A percentile compares a stretch with the other conserved stretches of the same genome.
phyloP scores from a whole-genome alignment of 2,113 vertebrate species.

The Scomber colias region DNA sequence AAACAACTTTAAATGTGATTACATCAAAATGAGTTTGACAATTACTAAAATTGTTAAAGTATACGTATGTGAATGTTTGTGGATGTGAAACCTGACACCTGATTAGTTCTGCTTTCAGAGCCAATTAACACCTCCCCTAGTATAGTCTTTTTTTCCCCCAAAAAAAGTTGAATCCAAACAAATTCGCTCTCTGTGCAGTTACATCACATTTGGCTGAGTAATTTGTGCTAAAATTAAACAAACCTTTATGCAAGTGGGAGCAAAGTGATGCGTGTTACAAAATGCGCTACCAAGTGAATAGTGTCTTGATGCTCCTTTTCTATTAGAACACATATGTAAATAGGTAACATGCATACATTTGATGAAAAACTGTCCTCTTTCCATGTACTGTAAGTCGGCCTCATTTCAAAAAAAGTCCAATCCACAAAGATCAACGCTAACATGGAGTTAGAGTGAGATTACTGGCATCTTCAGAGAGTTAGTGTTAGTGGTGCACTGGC shows the following conservation, averaged over 20 bases:
- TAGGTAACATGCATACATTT: no score
- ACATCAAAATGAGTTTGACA: background rate
- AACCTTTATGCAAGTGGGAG: background rate
- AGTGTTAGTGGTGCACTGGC: no score
- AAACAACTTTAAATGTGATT: background rate
- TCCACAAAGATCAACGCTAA: no score
- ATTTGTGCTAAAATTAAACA: slow-evolving; percentile 29
- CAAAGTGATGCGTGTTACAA: background rate
- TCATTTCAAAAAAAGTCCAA: no score
- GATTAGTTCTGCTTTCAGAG: slow-evolving; percentile 16
- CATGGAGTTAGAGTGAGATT: no score
- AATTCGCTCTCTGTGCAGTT: slow-evolving; percentile 13
- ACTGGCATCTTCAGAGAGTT: no score
- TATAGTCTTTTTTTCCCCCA: slow-evolving; percentile 6
- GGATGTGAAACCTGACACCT: slow-evolving; percentile 13
- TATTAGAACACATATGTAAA: no score
- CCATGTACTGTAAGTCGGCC: no score
- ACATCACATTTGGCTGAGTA: background rate
- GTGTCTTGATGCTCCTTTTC: no score
- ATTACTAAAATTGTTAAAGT: slow-evolving; percentile 2
- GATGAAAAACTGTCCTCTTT: no score
- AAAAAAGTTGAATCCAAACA: slow-evolving; percentile 36
- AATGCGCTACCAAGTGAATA: no score
- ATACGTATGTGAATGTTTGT: background rate
- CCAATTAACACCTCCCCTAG: slow-evolving; percentile 45